phyloP scores from a whole-genome alignment of 2,113 vertebrate species.

The Ascaphus truei region DNA sequence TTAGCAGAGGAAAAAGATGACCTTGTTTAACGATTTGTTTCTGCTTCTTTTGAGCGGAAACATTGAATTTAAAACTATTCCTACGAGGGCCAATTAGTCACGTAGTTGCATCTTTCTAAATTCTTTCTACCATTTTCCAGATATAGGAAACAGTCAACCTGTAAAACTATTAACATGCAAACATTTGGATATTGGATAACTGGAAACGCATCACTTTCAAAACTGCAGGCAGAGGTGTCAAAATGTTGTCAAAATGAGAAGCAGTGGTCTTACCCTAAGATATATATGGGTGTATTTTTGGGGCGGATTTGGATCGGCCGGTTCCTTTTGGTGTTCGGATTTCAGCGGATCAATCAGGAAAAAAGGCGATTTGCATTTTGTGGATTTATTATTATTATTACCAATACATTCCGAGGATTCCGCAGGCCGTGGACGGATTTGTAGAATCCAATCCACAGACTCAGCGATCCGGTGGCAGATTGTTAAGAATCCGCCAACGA shows the following conservation, averaged over 20 bases:
- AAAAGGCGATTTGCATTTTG: too few species aligned
- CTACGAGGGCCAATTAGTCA: slow-evolving; percentile 12
- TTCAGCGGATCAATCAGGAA: too few species aligned
- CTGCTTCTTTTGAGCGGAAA: not conserved
- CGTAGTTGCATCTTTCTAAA: not conserved
- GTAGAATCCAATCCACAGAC: too few species aligned
- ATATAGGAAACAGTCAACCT: not conserved
- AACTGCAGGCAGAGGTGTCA: not conserved
- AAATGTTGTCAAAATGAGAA: not conserved
- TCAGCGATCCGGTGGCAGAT: too few species aligned
- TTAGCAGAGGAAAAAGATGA: slow-evolving; percentile 4
- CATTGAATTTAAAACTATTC: slow-evolving; percentile 3
- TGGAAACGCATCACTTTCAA: not conserved
- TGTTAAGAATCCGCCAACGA: too few species aligned
- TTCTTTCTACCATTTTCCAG: not conserved
- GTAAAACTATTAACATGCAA: too few species aligned
- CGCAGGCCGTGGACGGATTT: too few species aligned
- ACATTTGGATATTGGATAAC: not conserved
- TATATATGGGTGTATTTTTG: too few species aligned
- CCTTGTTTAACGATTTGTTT: not conserved
- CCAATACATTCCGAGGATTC: too few species aligned
- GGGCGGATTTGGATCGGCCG: too few species aligned
- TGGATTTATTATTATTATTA: too few species aligned
- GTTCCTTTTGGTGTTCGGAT: too few species aligned
- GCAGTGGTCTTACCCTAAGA: not conserved